Conservation (phyloP, 2,888 invertebrate species). For the Ophion costatus region DNA sequence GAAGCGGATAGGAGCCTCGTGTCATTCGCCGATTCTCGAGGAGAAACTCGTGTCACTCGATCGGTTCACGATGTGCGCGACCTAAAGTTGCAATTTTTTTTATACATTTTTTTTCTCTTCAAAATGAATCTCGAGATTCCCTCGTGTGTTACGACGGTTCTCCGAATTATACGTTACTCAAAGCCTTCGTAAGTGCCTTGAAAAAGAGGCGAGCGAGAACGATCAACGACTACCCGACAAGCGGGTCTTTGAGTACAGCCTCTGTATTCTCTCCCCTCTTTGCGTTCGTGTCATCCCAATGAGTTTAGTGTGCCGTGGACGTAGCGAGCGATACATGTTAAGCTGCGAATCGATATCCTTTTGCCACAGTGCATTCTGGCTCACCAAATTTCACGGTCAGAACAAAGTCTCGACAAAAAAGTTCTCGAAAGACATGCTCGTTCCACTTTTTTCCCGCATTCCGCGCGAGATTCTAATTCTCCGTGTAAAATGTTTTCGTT, state of each 20-base stretch:
- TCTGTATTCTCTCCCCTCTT: not conserved
- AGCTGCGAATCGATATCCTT: constrained; percentile 1
- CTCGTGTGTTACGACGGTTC: constrained; percentile 31
- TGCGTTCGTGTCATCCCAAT: too few species aligned
- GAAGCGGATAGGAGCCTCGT: constrained; percentile 18
- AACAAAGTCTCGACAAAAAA: too few species aligned
- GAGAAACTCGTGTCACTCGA: constrained; percentile 16
- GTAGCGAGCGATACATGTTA: constrained; percentile 19
- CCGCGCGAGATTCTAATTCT: not conserved
- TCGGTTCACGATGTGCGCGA: constrained; percentile 19
- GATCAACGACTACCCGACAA: not conserved
- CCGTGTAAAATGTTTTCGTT: not conserved
- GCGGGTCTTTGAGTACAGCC: not conserved
- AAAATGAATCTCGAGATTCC: constrained; percentile 51
- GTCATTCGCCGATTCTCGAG: constrained; percentile 49
- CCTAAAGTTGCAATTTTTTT: constrained; percentile 6
- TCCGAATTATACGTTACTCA: not conserved
- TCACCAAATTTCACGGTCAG: too few species aligned
- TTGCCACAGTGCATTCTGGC: too few species aligned
- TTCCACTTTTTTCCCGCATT: too few species aligned
- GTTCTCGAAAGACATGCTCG: too few species aligned
- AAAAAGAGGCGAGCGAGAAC: constrained; percentile 6
- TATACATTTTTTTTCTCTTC: not conserved
- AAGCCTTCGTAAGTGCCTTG: constrained; percentile 21
- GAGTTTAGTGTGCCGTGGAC: constrained; percentile 56